These are phyloP conservation scores for Fabriciana adippe DNA, from an alignment of 2,888 invertebrate species.

Conservation along the genomic window DNA sequence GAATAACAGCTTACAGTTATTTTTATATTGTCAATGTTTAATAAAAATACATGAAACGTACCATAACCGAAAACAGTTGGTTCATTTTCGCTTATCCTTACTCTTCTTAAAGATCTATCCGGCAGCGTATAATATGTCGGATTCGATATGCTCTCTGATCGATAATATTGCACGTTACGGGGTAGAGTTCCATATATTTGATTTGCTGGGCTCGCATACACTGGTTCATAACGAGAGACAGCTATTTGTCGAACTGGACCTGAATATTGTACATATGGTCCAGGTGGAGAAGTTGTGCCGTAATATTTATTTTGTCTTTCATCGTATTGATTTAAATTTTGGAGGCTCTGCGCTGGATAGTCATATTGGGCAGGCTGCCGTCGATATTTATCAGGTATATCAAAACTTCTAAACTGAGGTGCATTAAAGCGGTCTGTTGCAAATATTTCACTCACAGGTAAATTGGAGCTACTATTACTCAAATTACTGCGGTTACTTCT, in stretches of 20 bases:
- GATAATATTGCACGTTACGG: conserved; percentile 50
- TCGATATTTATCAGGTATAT: conserved; percentile 68
- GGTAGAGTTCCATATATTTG: conserved; percentile 64
- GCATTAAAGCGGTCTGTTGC: conserved; percentile 69
- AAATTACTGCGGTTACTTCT: conserved; percentile 69
- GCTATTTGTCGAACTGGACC: conserved; percentile 51
- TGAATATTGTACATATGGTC: conserved; percentile 61
- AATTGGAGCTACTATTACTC: conserved; percentile 59
- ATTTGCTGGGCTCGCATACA: conserved; percentile 55
- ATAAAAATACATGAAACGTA: conserved; percentile 51
- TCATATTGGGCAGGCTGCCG: conserved; percentile 62
- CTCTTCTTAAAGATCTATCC: conserved; percentile 63
- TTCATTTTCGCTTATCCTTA: conserved; percentile 70
- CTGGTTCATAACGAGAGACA: conserved; percentile 53
- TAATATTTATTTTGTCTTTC: conserved; percentile 42
- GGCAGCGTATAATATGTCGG: conserved; percentile 65
- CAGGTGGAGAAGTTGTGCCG: conserved; percentile 40
- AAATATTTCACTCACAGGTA: conserved; percentile 73
- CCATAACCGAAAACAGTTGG: conserved; percentile 74
- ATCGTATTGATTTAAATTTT: conserved; percentile 63
- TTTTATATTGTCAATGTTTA: neutral
- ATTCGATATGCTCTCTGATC: conserved; percentile 49
- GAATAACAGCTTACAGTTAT: too few species aligned
- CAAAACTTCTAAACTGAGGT: conserved; percentile 69
- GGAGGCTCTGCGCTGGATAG: conserved; percentile 74